phyloP scores from a whole-genome alignment of 2,888 invertebrate genomes.

The Eupithecia insigniata region DNA sequence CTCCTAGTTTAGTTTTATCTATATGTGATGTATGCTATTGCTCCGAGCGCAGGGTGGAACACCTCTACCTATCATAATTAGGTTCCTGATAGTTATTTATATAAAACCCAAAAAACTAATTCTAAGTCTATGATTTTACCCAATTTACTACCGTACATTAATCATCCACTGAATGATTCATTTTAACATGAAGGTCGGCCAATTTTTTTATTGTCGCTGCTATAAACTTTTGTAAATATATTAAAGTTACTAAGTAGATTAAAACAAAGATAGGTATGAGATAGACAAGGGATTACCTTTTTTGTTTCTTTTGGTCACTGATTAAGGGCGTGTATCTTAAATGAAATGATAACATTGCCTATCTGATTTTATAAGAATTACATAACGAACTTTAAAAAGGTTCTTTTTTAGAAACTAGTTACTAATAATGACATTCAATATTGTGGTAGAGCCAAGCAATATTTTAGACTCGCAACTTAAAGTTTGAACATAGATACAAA shows the following conservation, averaged over 20 bases:
- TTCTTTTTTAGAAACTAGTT: background rate
- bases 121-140: no score
- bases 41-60: background rate
- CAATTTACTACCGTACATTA: background rate
- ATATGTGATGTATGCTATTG: no score
- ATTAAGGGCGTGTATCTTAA: background rate
- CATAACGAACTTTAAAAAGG: background rate
- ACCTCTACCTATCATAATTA: background rate
- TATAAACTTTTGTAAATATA: background rate
- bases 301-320: background rate
- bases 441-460: no score
- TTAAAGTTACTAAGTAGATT: background rate
- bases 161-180: background rate
- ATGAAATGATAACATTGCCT: background rate
- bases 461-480: no score
- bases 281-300: background rate
- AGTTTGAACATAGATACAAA: no score
- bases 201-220: background rate
- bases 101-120: no score
- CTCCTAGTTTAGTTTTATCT: no score
- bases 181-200: background rate
- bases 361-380: background rate
- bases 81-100: background rate
- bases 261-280: background rate
- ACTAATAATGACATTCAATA: no score